A percentile compares a stretch with the other conserved stretches of the same genome.
These are phyloP conservation scores for Temnothorax unifasciatus DNA, from an alignment of 2,888 invertebrate species.

Conservation along the genomic window DNA sequence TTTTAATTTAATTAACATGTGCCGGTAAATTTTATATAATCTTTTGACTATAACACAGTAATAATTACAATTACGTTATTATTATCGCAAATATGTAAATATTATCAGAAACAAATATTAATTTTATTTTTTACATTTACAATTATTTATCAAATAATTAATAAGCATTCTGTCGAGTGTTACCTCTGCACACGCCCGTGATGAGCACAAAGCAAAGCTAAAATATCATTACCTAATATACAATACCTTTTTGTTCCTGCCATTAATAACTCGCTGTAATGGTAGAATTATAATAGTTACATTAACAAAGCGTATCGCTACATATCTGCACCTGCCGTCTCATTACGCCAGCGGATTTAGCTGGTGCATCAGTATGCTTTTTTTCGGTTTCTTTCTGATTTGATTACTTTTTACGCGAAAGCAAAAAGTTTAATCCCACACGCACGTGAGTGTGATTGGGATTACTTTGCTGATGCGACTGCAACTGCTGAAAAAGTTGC, in stretches of 20 bases:
- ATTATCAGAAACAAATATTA: not conserved
- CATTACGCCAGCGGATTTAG: constrained; percentile 40
- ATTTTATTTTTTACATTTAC: not conserved
- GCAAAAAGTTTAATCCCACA: constrained; percentile 60
- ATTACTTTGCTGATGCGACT: not conserved
- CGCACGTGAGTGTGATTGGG: not conserved
- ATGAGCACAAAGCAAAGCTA: not conserved
- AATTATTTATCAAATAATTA: constrained; percentile 12
- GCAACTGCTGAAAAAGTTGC: constrained; percentile 35
- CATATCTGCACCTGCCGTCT: not conserved
- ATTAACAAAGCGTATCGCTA: constrained; percentile 6
- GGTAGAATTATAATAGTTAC: constrained; percentile 3
- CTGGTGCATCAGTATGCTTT: not conserved
- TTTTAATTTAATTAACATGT: not conserved
- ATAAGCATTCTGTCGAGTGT: not conserved
- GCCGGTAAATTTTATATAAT: not conserved
- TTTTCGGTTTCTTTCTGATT: not conserved
- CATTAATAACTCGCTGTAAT: constrained; percentile 15
- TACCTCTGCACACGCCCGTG: not conserved
- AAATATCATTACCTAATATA: constrained; percentile 37
- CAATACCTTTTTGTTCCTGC: not conserved
- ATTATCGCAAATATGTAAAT: not conserved
- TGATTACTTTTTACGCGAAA: constrained; percentile 20
- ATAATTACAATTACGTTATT: not conserved
- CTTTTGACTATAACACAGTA: not conserved